Conservation (phyloP, 2,888 invertebrate species). For the Merodon equestris region DNA sequence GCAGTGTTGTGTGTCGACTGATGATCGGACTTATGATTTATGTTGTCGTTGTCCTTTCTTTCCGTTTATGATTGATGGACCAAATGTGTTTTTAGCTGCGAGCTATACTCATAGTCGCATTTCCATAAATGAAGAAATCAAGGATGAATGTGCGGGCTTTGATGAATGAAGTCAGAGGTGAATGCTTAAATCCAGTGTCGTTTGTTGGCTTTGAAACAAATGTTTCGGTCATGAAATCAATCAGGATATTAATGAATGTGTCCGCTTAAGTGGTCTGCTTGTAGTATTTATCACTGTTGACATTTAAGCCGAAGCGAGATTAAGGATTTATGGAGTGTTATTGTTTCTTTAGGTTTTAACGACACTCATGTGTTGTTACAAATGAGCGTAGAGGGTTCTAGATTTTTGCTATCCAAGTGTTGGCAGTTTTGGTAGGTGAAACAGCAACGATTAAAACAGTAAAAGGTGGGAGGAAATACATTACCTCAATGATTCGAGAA, state of each 20-base stretch:
- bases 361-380: no score
- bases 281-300: conserved; percentile 25
- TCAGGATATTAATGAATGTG: conserved; percentile 62
- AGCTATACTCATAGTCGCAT: conserved; percentile 41
- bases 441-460: no score
- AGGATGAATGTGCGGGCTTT: conserved; percentile 48
- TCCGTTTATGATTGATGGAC: conserved; percentile 75
- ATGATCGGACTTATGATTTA: conserved; percentile 75
- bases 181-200: conserved; percentile 46
- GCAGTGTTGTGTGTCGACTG: conserved; percentile 67
- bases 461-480: no score
- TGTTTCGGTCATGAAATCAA: conserved; percentile 46
- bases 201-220: conserved; percentile 36
- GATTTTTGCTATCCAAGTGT: no score
- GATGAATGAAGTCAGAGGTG: conserved; percentile 60
- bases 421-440: no score
- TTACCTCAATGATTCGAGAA: no score
- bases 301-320: conserved; percentile 37
- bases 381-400: no score
- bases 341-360: no score
- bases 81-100: conserved; percentile 68
- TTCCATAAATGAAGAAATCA: conserved; percentile 64
- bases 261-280: conserved; percentile 13
- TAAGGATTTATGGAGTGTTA: conserved; percentile 7
- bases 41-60: conserved; percentile 71